Percentiles rank a stretch among this genome's conserved stretches.
Evolutionary conservation across 2,888 invertebrate species (phyloP).

Genomic region (Anthophora plumipes): DNA sequence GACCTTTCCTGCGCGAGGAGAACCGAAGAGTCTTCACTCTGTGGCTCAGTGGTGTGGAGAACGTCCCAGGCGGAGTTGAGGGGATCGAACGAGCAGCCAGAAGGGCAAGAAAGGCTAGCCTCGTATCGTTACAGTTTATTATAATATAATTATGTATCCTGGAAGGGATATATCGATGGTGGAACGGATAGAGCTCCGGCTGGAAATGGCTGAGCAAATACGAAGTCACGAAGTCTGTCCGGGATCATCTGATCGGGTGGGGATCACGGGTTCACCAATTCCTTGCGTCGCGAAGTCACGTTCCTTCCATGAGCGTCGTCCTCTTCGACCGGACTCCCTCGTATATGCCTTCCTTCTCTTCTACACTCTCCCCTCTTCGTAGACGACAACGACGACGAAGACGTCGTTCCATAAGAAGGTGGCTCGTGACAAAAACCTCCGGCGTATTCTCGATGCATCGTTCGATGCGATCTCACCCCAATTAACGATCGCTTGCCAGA

Average conservation of each 20-base stretch:
- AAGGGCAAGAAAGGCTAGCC: conserved; percentile 59
- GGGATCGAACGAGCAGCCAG: conserved; percentile 49
- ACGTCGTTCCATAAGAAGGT: conserved; percentile 31
- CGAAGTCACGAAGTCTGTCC: conserved; percentile 83
- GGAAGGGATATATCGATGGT: conserved; percentile 78
- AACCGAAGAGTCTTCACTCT: too few species aligned
- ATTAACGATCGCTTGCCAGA: conserved; percentile 56
- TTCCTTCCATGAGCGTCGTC: conserved; percentile 47
- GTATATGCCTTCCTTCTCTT: too few species aligned
- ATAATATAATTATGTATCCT: conserved; percentile 84
- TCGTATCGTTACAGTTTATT: conserved; percentile 84
- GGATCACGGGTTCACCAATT: conserved; percentile 76
- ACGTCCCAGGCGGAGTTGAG: conserved; percentile 50
- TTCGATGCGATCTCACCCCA: conserved; percentile 65
- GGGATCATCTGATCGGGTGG: conserved; percentile 74
- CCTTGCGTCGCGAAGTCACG: conserved; percentile 72
- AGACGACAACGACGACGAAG: conserved; percentile 29
- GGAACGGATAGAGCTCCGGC: conserved; percentile 69
- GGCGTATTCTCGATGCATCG: conserved; percentile 46
- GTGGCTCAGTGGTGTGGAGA: background rate
- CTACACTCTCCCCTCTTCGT: too few species aligned
- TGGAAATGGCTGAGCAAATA: conserved; percentile 83
- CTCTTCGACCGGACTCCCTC: conserved; percentile 6
- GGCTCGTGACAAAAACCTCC: conserved; percentile 72
- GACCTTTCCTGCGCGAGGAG: conserved; percentile 15